phyloP scores from a whole-genome alignment of 2,888 invertebrate species.

The Drosophila neoperkinsi region DNA sequence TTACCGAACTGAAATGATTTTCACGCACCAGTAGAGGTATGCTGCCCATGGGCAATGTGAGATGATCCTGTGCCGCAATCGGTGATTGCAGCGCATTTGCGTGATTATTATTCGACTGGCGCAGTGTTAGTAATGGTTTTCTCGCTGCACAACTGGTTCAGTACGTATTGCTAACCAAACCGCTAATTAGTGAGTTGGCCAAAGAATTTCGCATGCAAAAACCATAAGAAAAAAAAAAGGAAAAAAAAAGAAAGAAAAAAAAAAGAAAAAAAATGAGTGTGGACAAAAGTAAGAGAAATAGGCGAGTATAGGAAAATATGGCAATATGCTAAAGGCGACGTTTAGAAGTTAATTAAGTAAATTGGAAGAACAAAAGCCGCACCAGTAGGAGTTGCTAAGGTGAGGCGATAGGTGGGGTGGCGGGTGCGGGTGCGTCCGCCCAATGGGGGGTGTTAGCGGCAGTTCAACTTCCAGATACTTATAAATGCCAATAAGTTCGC shows the following conservation, averaged over 20 bases:
- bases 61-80: conserved; percentile 89
- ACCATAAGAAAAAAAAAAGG: conserved; percentile 1
- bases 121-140: conserved; percentile 89
- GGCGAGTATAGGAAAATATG: conserved; percentile 33
- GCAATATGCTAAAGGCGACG: conserved; percentile 71
- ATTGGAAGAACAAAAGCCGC: conserved; percentile 68
- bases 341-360: conserved; percentile 79
- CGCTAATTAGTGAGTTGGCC: conserved; percentile 62
- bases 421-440: conserved; percentile 1
- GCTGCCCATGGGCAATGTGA: conserved; percentile 87
- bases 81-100: conserved; percentile 86
- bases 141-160: too few relatives aligned
- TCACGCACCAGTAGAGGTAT: conserved; percentile 92
- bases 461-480: conserved; percentile 4
- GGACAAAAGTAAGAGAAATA: conserved; percentile 16
- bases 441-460: conserved; percentile 32
- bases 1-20: conserved; percentile 93
- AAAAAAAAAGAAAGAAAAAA: neutral
- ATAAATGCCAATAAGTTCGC: conserved; percentile 52
- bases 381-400: conserved; percentile 1
- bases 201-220: conserved; percentile 57
- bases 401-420: neutral
- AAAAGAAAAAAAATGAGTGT: neutral
- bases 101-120: conserved; percentile 87
- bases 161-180: too few relatives aligned